Conservation (phyloP, 2,888 invertebrate species). For the Limenitis camilla region DNA sequence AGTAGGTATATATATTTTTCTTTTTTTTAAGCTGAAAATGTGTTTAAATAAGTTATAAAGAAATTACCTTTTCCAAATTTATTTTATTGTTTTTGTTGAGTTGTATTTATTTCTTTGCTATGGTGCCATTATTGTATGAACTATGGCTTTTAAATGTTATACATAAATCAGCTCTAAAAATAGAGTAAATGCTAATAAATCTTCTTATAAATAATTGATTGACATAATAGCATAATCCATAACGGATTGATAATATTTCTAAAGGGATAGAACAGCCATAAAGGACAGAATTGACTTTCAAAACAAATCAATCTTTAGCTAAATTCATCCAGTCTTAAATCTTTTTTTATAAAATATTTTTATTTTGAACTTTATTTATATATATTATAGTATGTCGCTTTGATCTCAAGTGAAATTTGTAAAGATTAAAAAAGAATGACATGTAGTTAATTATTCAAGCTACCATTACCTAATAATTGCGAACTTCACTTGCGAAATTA, state of each 20-base stretch:
- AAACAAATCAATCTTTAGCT: no score
- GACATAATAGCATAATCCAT: no score
- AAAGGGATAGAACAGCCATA: no score
- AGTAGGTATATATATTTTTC: conserved; percentile 31
- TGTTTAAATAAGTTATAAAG: neutral
- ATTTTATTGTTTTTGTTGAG: no score
- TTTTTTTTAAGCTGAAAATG: conserved; percentile 36
- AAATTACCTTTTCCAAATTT: neutral
- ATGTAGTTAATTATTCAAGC: neutral
- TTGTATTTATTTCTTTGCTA: no score
- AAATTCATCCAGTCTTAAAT: neutral
- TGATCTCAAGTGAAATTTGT: conserved; percentile 45
- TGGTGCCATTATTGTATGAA: no score
- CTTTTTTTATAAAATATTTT: conserved; percentile 14
- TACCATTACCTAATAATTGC: neutral
- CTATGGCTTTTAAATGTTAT: no score
- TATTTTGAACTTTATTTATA: neutral
- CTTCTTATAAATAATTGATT: no score
- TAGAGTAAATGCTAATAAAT: no score
- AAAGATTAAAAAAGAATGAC: neutral
- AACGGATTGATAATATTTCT: no score
- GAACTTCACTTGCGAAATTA: conserved; percentile 48
- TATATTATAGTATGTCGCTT: conserved; percentile 58
- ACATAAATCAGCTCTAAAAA: no score
- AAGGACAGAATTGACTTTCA: no score